A percentile compares a stretch with the other conserved stretches of the same genome.
These are phyloP conservation scores for Phyllopteryx taeniolatus DNA, from an alignment of 2,113 vertebrate genomes.

Conservation along the genomic window DNA sequence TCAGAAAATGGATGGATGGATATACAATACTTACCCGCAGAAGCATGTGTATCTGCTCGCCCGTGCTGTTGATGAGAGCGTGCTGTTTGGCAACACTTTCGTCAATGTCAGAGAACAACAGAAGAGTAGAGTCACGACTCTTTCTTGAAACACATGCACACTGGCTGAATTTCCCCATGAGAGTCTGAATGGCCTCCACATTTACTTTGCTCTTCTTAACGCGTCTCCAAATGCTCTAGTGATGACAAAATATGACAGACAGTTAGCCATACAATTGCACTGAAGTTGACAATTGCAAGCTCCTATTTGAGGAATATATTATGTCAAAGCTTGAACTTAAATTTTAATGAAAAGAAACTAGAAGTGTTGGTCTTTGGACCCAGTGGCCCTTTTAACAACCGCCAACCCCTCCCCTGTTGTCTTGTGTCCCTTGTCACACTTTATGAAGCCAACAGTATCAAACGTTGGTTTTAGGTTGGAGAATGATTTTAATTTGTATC, in stretches of 20 bases:
- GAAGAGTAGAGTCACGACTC: constrained; percentile 48
- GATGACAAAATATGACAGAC: constrained; percentile 16
- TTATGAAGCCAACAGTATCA: too few relatives aligned
- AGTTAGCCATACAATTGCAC: constrained; percentile 9
- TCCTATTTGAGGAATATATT: not conserved
- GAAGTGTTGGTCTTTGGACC: too few relatives aligned
- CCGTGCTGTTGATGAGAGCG: constrained; percentile 51
- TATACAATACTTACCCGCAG: constrained; percentile 48
- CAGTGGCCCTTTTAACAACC: too few relatives aligned
- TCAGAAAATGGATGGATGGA: too few relatives aligned
- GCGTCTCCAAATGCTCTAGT: constrained; percentile 58
- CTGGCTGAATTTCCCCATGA: constrained; percentile 64
- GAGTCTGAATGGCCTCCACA: constrained; percentile 63
- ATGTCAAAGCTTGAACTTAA: too few relatives aligned
- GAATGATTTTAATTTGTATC: too few relatives aligned
- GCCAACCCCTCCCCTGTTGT: too few relatives aligned
- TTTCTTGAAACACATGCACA: constrained; percentile 61
- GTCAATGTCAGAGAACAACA: constrained; percentile 61
- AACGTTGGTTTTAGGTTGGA: too few relatives aligned
- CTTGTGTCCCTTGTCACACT: too few relatives aligned
- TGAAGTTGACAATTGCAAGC: constrained; percentile 12
- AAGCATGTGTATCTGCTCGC: constrained; percentile 64
- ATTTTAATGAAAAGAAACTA: too few relatives aligned
- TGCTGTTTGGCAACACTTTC: constrained; percentile 63
- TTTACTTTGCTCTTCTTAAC: constrained; percentile 74